Evolutionary conservation across 2,888 invertebrate species (phyloP), one percentile per base, ranked within the genome.

Genomic region (Limenitis camilla): DNA sequence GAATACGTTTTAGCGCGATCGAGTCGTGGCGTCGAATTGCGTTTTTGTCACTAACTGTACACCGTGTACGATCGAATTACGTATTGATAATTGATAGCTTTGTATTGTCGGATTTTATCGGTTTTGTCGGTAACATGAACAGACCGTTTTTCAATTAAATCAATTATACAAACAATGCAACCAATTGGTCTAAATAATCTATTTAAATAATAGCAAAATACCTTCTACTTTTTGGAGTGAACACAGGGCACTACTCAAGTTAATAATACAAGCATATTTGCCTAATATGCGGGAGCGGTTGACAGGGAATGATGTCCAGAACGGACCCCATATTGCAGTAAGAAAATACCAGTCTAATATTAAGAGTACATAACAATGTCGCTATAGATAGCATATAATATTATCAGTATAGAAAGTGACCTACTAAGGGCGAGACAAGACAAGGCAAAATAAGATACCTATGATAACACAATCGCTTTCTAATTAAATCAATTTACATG

Each of bases 21-120:
- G 61, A n/a, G n/a, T n/a, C 66, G 59, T 68, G 61, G 66, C 69
- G 11, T 76, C 66, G 63, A 55, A 65, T 78, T 76, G 70, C 76
- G 61, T 58, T 60, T 60, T 53, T 61, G 64, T 61, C 49, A 55
- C 54, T 58, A 58, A 55, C 56, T 57, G 56, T 57, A 60, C 47
- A 44, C 33, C 54, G 44, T 52, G 47, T 31, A 41, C 33, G 40
- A 40, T 55, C 47, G n/a, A 39, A 51, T 56, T 58, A 58, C 58
- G 30, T 49, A 49, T 53, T 6, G 30, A 8, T 52, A 49, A 46
- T 56, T 51, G 46, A 43, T 33, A 39, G 33, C 40, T 40, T 38
- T 9, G 33, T 5, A 32, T 32, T 47, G 8, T 29, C 33, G 28
- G 9, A 38, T 30, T 30, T 5, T 10, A n/a, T 6, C 29, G 10